Evolutionary conservation across 2,888 invertebrate genomes (phyloP), one percentile per base, ranked within the genome.

Genomic region (Scaptomyza tumidula): DNA sequence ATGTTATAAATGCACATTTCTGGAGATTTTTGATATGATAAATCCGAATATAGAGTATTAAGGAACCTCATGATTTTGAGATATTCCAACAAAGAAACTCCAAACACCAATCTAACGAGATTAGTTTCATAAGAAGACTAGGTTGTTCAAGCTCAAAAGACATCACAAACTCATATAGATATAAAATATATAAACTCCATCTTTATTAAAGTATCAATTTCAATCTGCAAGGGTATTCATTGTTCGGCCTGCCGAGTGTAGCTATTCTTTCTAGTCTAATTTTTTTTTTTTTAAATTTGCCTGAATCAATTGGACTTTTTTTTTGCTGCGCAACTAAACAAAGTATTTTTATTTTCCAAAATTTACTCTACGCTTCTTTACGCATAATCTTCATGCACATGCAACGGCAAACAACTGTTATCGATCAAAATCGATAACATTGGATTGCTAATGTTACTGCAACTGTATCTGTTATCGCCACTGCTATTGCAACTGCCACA

Each of bases 331-430:
- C 35, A 57, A 83, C 60, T 64, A 45, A 50, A 24, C 4, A 24
- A 24, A 5, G 24, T 24, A 3, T 24, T 24, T 24, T 24, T 24
- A 2, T 24, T 24, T 24, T 24, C 3, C 24, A 24, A 24, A 61
- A 60, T 61, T 62, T 61, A 62, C 74, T 78, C 75, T 66, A 55
- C 41, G 71, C 88, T 75, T 80, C 67, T 80, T 79, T 83, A 45
- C 62, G 80, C 77, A 77, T 63, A 71, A 70, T 71, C 64, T 70
- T 74, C 50, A 52, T 63, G 82, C 79, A 75, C 71, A 75, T 60
- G 71, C 75, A 63, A 73, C 67, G 75, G 53, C 54, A 54, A 49
- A 44, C 35, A 24, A 35, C 50, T 39, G 19, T 37, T 60, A 46
- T 52, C 57, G 58, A 58, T 58, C 46, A 61, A 19, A 27, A 44